Conservation (phyloP, 2,113 vertebrate species). For the Nyctereutes procyonoides region DNA sequence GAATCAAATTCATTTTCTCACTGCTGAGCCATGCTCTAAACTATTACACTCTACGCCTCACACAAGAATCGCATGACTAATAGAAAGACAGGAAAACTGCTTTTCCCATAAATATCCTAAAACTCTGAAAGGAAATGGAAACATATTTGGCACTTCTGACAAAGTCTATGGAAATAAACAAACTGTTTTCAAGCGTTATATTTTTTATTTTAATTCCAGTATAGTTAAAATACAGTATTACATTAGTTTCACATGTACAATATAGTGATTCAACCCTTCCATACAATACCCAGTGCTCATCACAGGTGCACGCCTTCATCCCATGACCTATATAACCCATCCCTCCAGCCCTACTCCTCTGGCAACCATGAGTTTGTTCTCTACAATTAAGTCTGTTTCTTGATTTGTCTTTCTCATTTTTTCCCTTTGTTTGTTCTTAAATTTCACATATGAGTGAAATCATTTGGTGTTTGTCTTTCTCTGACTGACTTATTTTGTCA, state of each 20-base stretch:
- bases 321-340: neutral
- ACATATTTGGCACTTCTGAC: neutral
- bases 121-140: constrained; percentile 35
- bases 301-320: neutral
- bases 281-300: neutral
- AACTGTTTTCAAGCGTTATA: neutral
- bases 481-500: neutral
- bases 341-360: neutral
- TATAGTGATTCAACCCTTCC: neutral
- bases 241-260: neutral
- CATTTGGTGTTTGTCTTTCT: neutral
- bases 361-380: neutral
- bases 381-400: neutral
- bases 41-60: neutral
- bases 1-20: neutral
- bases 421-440: neutral
- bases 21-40: neutral
- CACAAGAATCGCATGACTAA: neutral
- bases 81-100: neutral
- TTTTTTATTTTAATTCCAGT: neutral
- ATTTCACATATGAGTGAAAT: neutral
- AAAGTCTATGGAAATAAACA: neutral
- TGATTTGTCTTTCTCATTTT: neutral
- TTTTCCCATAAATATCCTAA: neutral
- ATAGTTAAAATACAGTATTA: neutral